These are phyloP conservation scores for Mus spretus DNA, from an alignment of 2,797 vertebrate species.

Conservation along the genomic window DNA sequence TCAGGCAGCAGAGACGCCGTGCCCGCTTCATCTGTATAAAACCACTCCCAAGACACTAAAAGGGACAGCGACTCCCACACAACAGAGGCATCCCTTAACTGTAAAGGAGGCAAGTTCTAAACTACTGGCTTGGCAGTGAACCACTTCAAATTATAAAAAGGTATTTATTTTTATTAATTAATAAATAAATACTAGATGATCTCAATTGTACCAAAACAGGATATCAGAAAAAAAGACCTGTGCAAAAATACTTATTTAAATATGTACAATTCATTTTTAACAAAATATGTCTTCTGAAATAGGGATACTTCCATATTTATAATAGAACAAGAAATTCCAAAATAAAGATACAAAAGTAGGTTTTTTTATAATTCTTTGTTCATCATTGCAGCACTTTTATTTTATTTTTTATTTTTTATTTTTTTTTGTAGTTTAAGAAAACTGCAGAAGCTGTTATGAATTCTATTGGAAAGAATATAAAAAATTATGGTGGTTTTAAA, in stretches of 20 bases:
- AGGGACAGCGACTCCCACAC: conserved; percentile 87
- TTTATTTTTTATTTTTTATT: conserved; percentile 77
- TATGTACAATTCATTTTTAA: conserved; percentile 99
- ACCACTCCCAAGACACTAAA: conserved; percentile 85
- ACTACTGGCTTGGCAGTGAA: conserved; percentile 99
- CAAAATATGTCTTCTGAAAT: conserved; percentile 99
- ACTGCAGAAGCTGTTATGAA: conserved; percentile 92
- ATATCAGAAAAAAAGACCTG: conserved; percentile 98
- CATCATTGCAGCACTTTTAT: conserved; percentile 93
- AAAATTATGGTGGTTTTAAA: conserved; percentile 91
- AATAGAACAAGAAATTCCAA: conserved; percentile 93
- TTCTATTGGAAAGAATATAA: conserved; percentile 91
- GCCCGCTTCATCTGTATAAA: conserved; percentile 80
- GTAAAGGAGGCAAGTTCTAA: conserved; percentile 94
- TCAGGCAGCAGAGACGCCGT: conserved; percentile 91
- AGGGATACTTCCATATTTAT: conserved; percentile 97
- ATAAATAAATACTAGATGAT: conserved; percentile 99
- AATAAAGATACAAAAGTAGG: conserved; percentile 93
- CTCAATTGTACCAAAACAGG: conserved; percentile 98
- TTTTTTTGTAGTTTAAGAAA: conserved; percentile 91
- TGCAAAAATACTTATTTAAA: conserved; percentile 99
- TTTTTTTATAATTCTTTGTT: conserved; percentile 92
- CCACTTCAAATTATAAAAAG: conserved; percentile 98
- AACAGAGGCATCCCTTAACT: conserved; percentile 87
- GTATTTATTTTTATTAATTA: conserved; percentile 95